Conservation (phyloP, 2,888 invertebrate genomes). For the Psylliodes chrysocephalus region DNA sequence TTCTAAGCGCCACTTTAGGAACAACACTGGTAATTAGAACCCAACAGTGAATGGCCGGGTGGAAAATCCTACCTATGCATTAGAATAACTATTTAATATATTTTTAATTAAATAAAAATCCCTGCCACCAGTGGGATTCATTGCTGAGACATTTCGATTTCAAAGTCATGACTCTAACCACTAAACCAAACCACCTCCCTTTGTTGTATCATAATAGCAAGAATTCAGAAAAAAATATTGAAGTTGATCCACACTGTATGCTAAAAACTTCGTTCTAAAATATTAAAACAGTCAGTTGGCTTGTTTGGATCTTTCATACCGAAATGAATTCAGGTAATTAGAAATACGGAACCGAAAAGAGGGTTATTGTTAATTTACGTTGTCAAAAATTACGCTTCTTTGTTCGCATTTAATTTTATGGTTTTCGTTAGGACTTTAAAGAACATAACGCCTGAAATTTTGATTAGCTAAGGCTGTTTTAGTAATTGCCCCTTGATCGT, state of each 20-base stretch:
- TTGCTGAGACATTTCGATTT: no score
- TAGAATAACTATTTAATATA: no score
- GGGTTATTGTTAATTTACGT: conserved; percentile 23
- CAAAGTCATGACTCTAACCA: no score
- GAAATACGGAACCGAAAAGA: conserved; percentile 12
- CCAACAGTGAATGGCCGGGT: no score
- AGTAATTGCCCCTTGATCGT: neutral
- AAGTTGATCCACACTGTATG: neutral
- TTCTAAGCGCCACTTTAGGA: no score
- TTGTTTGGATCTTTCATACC: conserved; percentile 13
- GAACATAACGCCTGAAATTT: conserved; percentile 7
- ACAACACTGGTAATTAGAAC: no score
- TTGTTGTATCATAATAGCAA: no score
- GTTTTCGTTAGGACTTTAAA: conserved; percentile 4
- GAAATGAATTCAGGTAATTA: conserved; percentile 22
- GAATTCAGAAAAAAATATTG: no score
- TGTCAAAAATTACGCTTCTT: conserved; percentile 21
- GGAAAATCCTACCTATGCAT: no score
- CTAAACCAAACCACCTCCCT: no score
- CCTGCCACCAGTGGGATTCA: no score
- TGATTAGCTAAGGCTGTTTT: conserved; percentile 9
- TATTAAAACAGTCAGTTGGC: conserved; percentile 8
- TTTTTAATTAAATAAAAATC: no score
- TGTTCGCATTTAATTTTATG: conserved; percentile 17
- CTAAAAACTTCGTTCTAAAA: neutral